Percentiles rank a stretch among this genome's conserved stretches.
Conservation (phyloP, 2,888 invertebrate species). For the Euzophera pinguis region DNA sequence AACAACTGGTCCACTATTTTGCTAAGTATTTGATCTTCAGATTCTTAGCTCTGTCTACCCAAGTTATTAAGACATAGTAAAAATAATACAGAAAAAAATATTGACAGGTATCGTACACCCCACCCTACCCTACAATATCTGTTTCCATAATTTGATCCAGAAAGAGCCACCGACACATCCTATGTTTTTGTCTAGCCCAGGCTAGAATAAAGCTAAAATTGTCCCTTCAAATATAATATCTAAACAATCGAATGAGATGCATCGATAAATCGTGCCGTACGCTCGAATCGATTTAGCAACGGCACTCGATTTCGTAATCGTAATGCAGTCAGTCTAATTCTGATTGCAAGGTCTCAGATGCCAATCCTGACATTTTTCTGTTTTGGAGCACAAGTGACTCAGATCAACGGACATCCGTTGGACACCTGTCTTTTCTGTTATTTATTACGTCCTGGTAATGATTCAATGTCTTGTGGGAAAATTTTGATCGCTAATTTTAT, state of each 20-base stretch:
- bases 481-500: no score
- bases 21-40: no score
- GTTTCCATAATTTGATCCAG: no score
- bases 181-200: no score
- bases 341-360: constrained; percentile 51
- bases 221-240: not conserved
- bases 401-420: constrained; percentile 24
- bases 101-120: no score
- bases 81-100: no score
- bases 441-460: not conserved
- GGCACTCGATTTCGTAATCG: constrained; percentile 39
- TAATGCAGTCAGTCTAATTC: constrained; percentile 47
- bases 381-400: constrained; percentile 22
- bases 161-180: no score
- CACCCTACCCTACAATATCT: no score
- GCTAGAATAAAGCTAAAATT: not conserved
- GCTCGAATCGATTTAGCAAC: constrained; percentile 15
- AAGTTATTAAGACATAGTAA: no score
- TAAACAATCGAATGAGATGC: not conserved
- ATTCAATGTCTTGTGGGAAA: not conserved
- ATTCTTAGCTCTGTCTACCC: no score
- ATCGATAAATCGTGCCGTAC: constrained; percentile 10
- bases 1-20: no score
- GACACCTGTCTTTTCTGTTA: constrained; percentile 8
- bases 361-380: constrained; percentile 34